A percentile compares a stretch with the other conserved stretches of the same genome.
These are phyloP conservation scores for Azemiops feae DNA, from an alignment of 2,113 vertebrate genomes.

Conservation along the genomic window DNA sequence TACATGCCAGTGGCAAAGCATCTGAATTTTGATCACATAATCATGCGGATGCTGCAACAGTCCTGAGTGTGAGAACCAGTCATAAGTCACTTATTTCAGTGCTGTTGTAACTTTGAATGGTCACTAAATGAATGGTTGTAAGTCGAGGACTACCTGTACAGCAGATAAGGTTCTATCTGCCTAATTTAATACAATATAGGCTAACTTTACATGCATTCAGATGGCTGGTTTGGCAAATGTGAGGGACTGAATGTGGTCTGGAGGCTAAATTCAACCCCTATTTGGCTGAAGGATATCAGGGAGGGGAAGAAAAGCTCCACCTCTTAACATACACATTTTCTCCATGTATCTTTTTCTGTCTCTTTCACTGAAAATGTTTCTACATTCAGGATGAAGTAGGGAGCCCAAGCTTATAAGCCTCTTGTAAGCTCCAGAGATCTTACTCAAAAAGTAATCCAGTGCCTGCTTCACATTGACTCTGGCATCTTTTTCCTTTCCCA, in stretches of 20 bases:
- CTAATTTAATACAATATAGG: background rate
- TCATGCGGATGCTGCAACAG: background rate
- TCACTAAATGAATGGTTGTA: background rate
- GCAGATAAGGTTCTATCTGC: background rate
- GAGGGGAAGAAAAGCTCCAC: background rate
- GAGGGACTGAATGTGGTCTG: background rate
- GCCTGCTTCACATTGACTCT: background rate
- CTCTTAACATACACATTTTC: background rate
- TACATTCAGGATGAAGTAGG: background rate
- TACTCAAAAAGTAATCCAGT: background rate
- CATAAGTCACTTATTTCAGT: background rate
- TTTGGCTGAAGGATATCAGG: background rate
- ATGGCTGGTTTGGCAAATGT: background rate
- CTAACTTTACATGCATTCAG: background rate
- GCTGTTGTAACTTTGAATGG: background rate
- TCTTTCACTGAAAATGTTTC: background rate
- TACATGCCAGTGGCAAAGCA: background rate
- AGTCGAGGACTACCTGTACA: background rate
- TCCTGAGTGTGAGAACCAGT: background rate
- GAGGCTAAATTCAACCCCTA: background rate
- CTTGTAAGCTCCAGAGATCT: background rate
- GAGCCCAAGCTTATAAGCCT: background rate
- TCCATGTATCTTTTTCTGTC: background rate
- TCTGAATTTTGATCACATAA: background rate
- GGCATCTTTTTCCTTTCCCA: background rate